Evolutionary conservation across 2,113 vertebrate genomes (phyloP).

Genomic region (Kryptolebias marmoratus): DNA sequence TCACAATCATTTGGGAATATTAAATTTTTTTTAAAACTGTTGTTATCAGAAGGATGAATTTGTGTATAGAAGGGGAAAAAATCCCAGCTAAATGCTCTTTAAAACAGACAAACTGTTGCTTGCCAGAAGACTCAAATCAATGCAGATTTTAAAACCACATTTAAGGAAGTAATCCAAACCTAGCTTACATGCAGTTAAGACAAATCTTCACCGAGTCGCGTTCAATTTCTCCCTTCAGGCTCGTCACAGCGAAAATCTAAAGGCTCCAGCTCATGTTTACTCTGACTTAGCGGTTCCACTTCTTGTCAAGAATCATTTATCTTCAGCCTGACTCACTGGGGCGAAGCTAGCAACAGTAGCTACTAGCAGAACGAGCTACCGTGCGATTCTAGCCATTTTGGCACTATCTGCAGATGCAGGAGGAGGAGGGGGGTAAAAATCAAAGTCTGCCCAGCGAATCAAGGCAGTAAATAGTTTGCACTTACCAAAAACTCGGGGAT

Average conservation of each 20-base stretch:
- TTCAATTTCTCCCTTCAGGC: neutral
- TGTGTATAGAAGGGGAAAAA: too few relatives aligned
- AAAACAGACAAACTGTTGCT: conserved; percentile 27
- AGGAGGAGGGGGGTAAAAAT: conserved; percentile 1
- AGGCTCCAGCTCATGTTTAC: neutral
- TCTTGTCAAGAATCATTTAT: neutral
- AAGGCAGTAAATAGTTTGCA: conserved; percentile 37
- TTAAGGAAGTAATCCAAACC: conserved; percentile 5
- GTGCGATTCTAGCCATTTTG: conserved; percentile 65
- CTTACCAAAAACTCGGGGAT: conserved; percentile 79
- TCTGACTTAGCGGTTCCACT: neutral
- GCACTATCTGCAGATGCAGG: conserved; percentile 48
- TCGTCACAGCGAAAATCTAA: neutral
- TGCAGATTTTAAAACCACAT: neutral
- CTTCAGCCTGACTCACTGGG: neutral
- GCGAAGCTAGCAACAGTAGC: conserved; percentile 63
- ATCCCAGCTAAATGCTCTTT: too few relatives aligned
- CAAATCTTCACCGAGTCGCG: conserved; percentile 28
- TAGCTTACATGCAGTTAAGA: neutral
- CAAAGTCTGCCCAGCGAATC: conserved; percentile 5
- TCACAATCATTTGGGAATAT: too few relatives aligned
- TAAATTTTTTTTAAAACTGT: too few relatives aligned
- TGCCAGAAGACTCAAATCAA: neutral
- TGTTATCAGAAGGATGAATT: too few relatives aligned
- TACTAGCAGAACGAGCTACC: conserved; percentile 53